Evolutionary conservation across 2,888 invertebrate species (phyloP), one percentile per base, ranked within the genome.

Genomic region (Zootermopsis nevadensis): DNA sequence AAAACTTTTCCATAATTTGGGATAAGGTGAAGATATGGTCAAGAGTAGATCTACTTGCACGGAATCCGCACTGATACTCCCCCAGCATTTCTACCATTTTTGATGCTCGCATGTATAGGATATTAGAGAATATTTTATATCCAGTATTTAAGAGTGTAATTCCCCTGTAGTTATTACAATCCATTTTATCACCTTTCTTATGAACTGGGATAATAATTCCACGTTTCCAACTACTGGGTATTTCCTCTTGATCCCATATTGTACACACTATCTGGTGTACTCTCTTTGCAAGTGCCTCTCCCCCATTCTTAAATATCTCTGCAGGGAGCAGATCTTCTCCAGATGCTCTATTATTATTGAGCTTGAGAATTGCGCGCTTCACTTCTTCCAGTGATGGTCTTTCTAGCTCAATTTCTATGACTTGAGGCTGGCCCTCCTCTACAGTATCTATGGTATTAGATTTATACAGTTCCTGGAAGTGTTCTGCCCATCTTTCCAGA

Each of bases 171-270:
- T 67, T 67, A 30, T 67, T 67, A 27, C 30, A 67, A 27, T 67
- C 67, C 15, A 30, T 30, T 72, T 35, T 72, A 35, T 72, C 35
- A 42, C 53, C 48, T n/a, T 77, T 77, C n/a, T 77, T 77, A 48
- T 77, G n/a, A 19, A 77, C n/a, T n/a, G 77, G 48, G 19, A 30
- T 8, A 8, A 77, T 77, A 30, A 77, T 77, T n/a, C 31, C n/a
- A 19, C 2, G 8, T 76, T 76, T 38, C 76, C n/a, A 30, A 8
- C 76, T 24, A 35, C 27, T 42, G 42, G 76, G 24, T 6, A 66
- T 66, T 7, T 24, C 10, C 30, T 22, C 22, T 6, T 66, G 8
- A n/a, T 6, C 30, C n/a, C 66, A 8, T 66, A 60, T 60, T 60
- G 24, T 60, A n/a, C 24, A n/a, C 27, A 60, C 27, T 60, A 60